Percentiles rank a stretch among this genome's conserved stretches.
phyloP scores from a whole-genome alignment of 2,888 invertebrate genomes.

The Liodrosophila aerea region DNA sequence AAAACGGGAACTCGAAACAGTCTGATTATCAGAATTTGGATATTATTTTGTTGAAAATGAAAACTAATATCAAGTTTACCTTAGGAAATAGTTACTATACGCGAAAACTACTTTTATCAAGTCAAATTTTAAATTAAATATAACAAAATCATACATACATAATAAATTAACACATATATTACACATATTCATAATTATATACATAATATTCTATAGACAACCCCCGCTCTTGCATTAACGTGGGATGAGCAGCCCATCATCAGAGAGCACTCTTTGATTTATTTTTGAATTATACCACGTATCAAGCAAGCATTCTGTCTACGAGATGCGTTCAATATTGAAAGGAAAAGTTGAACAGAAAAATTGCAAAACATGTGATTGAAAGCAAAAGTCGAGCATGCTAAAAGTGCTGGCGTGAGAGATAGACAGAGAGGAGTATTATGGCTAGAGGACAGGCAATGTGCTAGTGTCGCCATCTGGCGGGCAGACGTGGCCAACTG shows the following conservation, averaged over 20 bases:
- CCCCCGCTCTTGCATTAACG: conserved; percentile 14
- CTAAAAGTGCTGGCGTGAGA: no score
- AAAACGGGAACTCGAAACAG: no score
- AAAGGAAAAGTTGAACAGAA: conserved; percentile 52
- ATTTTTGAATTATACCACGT: conserved; percentile 31
- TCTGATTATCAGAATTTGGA: no score
- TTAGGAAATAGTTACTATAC: no score
- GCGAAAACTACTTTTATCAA: no score
- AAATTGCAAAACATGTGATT: background rate
- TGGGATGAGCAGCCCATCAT: conserved; percentile 1
- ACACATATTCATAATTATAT: no score
- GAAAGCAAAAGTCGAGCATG: background rate
- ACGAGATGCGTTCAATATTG: conserved; percentile 38
- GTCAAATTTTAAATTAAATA: no score
- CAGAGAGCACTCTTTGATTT: conserved; percentile 25
- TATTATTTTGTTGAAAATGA: no score
- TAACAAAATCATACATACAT: no score
- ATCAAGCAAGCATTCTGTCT: conserved; percentile 41
- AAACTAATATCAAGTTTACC: no score
- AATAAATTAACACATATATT: no score
- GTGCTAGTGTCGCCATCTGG: conserved; percentile 15
- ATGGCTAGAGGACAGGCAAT: background rate
- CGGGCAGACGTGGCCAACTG: background rate
- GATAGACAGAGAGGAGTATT: background rate
- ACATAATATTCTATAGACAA: background rate